Evolutionary conservation across 2,113 vertebrate species (phyloP).

Genomic region (Chlorodrepanis virens): DNA sequence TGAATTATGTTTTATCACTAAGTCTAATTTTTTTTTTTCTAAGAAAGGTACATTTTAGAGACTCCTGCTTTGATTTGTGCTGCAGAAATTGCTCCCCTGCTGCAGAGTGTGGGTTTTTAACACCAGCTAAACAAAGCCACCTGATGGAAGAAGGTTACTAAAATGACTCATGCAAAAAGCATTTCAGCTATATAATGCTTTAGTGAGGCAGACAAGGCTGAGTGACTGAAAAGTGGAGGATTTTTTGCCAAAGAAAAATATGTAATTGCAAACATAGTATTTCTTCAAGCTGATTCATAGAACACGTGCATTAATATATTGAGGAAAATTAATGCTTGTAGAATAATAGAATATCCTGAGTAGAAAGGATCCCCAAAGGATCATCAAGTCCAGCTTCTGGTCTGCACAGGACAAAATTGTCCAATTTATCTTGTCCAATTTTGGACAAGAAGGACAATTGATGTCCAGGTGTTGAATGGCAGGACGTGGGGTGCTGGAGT

Average conservation of each 20-base stretch:
- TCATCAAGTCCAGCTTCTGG: too few species aligned
- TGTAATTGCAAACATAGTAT: fast-evolving
- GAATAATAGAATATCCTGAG: neutral
- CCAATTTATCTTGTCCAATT: fast-evolving
- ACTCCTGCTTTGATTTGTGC: neutral
- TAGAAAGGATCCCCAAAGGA: neutral
- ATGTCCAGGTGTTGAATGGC: neutral
- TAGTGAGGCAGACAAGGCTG: neutral
- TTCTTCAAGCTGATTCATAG: neutral
- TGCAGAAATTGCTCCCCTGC: neutral
- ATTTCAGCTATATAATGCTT: neutral
- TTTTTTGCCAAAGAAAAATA: neutral
- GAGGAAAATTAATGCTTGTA: neutral
- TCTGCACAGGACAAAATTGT: neutral
- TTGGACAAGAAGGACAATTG: neutral
- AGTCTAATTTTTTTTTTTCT: neutral
- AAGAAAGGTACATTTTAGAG: neutral
- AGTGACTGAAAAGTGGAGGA: neutral
- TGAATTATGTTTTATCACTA: neutral
- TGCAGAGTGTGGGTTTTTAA: neutral
- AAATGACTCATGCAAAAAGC: neutral
- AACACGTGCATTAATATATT: fast-evolving
- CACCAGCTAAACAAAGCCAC: neutral
- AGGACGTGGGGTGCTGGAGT: neutral
- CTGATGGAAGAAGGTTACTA: neutral